Evolutionary conservation across 2,888 invertebrate species (phyloP).

Genomic region (Oithona nana): DNA sequence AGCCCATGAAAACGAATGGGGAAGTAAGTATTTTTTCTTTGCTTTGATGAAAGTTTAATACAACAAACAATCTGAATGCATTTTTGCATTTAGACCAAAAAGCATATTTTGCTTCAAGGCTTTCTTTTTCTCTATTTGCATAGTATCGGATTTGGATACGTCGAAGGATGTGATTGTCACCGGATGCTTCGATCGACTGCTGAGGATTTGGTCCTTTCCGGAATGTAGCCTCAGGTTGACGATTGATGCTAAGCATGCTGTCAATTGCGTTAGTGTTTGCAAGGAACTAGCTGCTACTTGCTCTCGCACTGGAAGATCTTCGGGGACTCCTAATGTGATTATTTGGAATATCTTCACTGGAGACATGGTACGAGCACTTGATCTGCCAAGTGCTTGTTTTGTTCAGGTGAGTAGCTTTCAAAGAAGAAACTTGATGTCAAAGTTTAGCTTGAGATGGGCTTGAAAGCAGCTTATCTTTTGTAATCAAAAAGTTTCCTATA

Average conservation of each 20-base stretch:
- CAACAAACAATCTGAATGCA: too few species aligned
- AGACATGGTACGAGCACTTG: not conserved
- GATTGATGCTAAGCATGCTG: not conserved
- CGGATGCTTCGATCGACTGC: not conserved
- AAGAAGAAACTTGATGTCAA: too few species aligned
- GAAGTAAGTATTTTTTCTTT: not conserved
- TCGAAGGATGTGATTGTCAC: not conserved
- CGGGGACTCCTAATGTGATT: not conserved
- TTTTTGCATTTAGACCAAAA: too few species aligned
- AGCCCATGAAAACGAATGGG: not conserved
- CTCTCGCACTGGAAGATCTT: not conserved
- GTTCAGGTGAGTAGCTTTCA: not conserved
- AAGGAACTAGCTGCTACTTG: not conserved
- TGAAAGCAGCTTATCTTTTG: too few species aligned
- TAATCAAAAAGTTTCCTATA: too few species aligned
- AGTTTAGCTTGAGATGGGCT: too few species aligned
- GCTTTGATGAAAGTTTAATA: too few species aligned
- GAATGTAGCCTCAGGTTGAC: not conserved
- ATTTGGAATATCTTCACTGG: not conserved
- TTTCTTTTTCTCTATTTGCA: too few species aligned
- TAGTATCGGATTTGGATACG: not conserved
- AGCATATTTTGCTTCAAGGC: too few species aligned
- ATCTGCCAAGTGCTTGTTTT: not conserved
- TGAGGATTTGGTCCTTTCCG: not conserved
- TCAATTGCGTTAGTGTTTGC: not conserved